A percentile compares a stretch with the other conserved stretches of the same genome.
phyloP scores from a whole-genome alignment of 1,140 invertebrate genomes.

The Zaprionus nigranus region DNA sequence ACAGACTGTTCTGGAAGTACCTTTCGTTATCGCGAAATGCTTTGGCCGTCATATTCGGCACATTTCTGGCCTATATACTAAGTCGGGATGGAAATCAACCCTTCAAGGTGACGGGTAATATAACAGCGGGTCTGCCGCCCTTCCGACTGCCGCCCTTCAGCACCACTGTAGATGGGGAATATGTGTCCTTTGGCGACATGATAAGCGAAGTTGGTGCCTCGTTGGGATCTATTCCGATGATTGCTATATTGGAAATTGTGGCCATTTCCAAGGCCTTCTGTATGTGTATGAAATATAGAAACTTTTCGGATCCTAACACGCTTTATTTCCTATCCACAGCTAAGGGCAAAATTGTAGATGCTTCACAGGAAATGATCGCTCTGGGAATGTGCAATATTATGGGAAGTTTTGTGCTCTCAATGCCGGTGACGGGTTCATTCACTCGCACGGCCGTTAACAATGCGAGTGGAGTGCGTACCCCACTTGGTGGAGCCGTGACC shows the following conservation, averaged over 20 bases:
- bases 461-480: conserved; percentile 94
- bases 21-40: conserved; percentile 93
- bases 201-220: conserved; percentile 87
- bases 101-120: conserved; percentile 88
- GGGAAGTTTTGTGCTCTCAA: conserved; percentile 94
- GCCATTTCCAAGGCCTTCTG: conserved; percentile 95
- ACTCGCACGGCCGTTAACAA: conserved; percentile 96
- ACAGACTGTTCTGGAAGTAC: conserved; percentile 90
- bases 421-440: conserved; percentile 95
- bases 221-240: conserved; percentile 89
- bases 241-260: conserved; percentile 92
- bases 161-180: conserved; percentile 84
- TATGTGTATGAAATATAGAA: conserved; percentile 78
- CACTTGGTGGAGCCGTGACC: conserved; percentile 92
- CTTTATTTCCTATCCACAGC: conserved; percentile 86
- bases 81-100: conserved; percentile 86
- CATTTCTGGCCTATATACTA: conserved; percentile 88
- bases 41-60: conserved; percentile 90
- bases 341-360: conserved; percentile 91
- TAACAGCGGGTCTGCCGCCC: conserved; percentile 87
- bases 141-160: conserved; percentile 88
- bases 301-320: conserved; percentile 17
- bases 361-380: conserved; percentile 94
- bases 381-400: conserved; percentile 93
- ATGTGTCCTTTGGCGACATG: conserved; percentile 87